Evolutionary conservation across 2,113 vertebrate genomes (phyloP), one percentile per base, ranked within the genome.

Genomic region (Elephas maximus): DNA sequence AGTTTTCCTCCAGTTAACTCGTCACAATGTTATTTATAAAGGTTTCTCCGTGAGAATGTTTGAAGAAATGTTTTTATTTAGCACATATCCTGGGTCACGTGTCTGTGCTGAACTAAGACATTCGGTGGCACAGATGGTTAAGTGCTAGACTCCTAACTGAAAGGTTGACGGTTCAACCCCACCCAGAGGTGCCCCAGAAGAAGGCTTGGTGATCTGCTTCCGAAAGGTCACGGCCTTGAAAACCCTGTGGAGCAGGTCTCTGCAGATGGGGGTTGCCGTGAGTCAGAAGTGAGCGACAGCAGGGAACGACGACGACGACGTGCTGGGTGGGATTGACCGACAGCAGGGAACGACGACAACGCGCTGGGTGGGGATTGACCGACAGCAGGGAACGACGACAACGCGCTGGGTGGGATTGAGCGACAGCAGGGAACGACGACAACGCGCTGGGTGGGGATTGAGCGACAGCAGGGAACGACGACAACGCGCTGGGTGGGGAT

Each of bases 61-160:
- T 41, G 6, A 41, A 57, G 74, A 67, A 41, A 20, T 23, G 26
- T n/a, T 80, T 53, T 5, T 8, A 11, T 71, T 91, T 79, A 4
- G 95, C 96, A 88, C 62, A 0, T 80, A 48, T 91, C 97, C 96
- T 97, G 87, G 73, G 69, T 26, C 76, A 8, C 63, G 0, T 12
- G 21, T 69, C 2, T 14, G 4, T 0, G 2, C 37, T 30, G 57
- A 62, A 81, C 0, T 73, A 51, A 95, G 63, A 83, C 71, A 30
- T 33, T 44, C 53, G 30, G 11, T 57, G 53, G 53, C 53, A 12
- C 53, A 14, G 67, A 14, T 33, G 30, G 67, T 71, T 5, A 5
- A 71, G 67, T 71, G 30, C 33, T 33, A 9, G 65, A 24, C 65
- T 33, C 14, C 30, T 17, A 33, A 33, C 67, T 4, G 65, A 15